phyloP scores from a whole-genome alignment of 2,888 invertebrate genomes.

The Idaea straminata region DNA sequence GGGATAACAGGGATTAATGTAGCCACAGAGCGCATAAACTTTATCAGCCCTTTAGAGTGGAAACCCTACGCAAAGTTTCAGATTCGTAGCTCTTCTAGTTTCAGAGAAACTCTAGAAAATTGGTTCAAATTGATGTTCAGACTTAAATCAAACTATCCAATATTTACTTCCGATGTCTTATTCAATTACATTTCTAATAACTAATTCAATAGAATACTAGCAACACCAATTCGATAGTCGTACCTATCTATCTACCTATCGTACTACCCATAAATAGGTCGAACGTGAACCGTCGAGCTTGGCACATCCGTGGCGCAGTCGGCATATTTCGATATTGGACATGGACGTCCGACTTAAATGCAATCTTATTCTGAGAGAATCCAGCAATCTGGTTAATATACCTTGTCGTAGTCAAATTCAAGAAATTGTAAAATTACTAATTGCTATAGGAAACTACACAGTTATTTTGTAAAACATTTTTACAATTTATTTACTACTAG shows the following conservation, averaged over 20 bases:
- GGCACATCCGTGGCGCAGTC: conserved; percentile 52
- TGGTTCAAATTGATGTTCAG: no score
- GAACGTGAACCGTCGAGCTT: conserved; percentile 33
- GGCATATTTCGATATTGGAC: conserved; percentile 63
- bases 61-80: no score
- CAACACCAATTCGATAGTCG: background rate
- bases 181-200: background rate
- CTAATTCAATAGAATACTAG: background rate
- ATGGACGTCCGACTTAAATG: conserved; percentile 56
- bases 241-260: background rate
- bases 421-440: background rate
- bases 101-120: no score
- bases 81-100: no score
- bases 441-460: background rate
- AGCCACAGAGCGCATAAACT: no score
- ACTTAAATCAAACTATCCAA: background rate
- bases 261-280: conserved; percentile 18
- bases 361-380: conserved; percentile 48
- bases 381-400: conserved; percentile 46
- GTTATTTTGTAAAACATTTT: background rate
- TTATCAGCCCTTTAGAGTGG: no score
- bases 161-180: background rate
- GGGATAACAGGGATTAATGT: no score
- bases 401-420: conserved; percentile 4
- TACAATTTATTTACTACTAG: no score